Conservation (phyloP, 2,113 vertebrate species). For the Mugil cephalus region DNA sequence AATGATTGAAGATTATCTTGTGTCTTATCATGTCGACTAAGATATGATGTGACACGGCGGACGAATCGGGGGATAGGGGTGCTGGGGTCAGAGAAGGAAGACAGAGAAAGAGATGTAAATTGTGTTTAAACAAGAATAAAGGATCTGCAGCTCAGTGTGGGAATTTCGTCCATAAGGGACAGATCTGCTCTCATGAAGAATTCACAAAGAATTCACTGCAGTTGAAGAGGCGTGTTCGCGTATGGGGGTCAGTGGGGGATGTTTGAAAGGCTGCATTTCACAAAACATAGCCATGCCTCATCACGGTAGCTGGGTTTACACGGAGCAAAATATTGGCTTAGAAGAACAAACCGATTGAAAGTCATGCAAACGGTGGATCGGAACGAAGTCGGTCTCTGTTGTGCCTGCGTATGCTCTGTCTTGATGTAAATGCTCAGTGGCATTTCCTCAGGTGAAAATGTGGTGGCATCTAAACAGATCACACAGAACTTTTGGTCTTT, state of each 20-base stretch:
- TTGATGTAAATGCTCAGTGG: no score
- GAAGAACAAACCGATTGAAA: no score
- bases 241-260: background rate
- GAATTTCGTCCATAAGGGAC: conserved; percentile 34
- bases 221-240: background rate
- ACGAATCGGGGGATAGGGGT: background rate
- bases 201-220: background rate
- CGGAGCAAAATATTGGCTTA: no score
- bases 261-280: conserved; percentile 27
- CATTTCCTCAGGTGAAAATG: no score
- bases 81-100: background rate
- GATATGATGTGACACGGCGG: conserved; percentile 64
- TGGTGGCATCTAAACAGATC: no score
- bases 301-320: no score
- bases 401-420: no score
- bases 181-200: conserved; percentile 17
- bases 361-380: no score
- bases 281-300: conserved; percentile 22
- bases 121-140: conserved; percentile 45
- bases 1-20: conserved; percentile 65
- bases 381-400: no score
- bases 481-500: no score
- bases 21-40: conserved; percentile 59
- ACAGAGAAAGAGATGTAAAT: conserved; percentile 32
- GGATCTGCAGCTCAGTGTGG: conserved; percentile 17